phyloP scores from a whole-genome alignment of 1,140 invertebrate species.

The Trichonephila clavipes region DNA sequence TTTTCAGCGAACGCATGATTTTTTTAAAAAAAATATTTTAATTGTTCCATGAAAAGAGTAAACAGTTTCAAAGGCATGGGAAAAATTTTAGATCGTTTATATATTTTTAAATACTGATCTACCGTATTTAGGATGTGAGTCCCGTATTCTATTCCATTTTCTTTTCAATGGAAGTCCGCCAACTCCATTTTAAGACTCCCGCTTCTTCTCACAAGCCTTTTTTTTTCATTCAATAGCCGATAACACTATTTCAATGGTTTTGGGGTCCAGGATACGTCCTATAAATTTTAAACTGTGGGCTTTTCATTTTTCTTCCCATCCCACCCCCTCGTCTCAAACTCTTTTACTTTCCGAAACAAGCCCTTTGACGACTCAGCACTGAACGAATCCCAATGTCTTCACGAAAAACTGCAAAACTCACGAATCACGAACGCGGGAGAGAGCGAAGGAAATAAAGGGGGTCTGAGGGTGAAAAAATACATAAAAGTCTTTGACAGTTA shows the following conservation, averaged over 20 bases:
- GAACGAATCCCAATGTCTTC: slow-evolving; percentile 15
- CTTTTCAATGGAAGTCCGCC: background rate
- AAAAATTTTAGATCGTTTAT: background rate
- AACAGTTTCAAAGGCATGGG: too few relatives aligned
- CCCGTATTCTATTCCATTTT: background rate
- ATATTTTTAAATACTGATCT: background rate
- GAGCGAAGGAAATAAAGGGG: background rate
- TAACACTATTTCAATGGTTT: background rate
- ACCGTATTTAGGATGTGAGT: background rate
- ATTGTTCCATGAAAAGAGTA: too few relatives aligned
- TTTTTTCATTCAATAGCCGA: background rate
- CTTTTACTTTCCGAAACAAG: slow-evolving; percentile 35
- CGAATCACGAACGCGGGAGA: background rate
- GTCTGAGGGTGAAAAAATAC: slow-evolving; percentile 46
- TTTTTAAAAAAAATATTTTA: too few relatives aligned
- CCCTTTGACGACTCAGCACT: slow-evolving; percentile 38
- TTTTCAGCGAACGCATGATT: too few relatives aligned
- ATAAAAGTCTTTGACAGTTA: slow-evolving; percentile 76
- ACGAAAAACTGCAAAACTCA: slow-evolving; percentile 39
- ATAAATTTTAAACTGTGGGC: background rate
- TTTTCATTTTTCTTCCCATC: background rate
- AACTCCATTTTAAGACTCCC: background rate
- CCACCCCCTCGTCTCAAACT: background rate
- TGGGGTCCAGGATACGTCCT: background rate
- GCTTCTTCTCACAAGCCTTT: background rate